Evolutionary conservation across 2,888 invertebrate species (phyloP), one percentile per base, ranked within the genome.

Genomic region (Volucella zonaria): DNA sequence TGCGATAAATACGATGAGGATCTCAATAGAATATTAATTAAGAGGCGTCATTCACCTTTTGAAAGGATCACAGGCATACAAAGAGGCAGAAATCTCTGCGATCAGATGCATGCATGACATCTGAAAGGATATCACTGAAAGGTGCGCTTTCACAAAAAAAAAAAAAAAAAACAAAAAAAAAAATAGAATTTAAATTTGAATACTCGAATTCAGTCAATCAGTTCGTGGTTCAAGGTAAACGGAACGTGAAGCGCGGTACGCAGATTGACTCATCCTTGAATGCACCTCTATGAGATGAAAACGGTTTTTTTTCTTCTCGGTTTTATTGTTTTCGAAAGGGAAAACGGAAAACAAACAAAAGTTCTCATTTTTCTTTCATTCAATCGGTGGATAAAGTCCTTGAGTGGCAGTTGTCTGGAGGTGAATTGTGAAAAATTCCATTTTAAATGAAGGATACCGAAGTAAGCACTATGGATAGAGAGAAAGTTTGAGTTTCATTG

Each of bases 21-120:
- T 81, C 83, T 81, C 80, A 85, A 85, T 85, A 81, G 80, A 81
- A 85, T 85, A 85, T 85, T 85, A 85, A 85, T 85, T 80, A 81
- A 81, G 71, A 81, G 83, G 83, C 83, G 83, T 85, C 83, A 67
- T 73, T 73, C 59, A 66, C 14, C 9, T 68, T 61, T 80, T 61
- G 61, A 74, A 80, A 80, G 80, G 83, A 83, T 80, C 68, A 23
- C 47, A 61, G 11, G 47, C 51, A 64, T 43, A 38, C 54, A 42
- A 8, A 61, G 14, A 47, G 14, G n/a, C 58, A 59, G 52, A 15
- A 52, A 52, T 52, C 15, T 52, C 14, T n/a, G 14, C 52, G 15
- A 52, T n/a, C 31, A 31, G 6, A 58, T 66, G 67, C 43, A 52
- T 43, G 14, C 49, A 66, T 81, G 81, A 81, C 75, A 81, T 81